Conservation (phyloP, 2,797 vertebrate species). For the Oreochromis grahami region DNA sequence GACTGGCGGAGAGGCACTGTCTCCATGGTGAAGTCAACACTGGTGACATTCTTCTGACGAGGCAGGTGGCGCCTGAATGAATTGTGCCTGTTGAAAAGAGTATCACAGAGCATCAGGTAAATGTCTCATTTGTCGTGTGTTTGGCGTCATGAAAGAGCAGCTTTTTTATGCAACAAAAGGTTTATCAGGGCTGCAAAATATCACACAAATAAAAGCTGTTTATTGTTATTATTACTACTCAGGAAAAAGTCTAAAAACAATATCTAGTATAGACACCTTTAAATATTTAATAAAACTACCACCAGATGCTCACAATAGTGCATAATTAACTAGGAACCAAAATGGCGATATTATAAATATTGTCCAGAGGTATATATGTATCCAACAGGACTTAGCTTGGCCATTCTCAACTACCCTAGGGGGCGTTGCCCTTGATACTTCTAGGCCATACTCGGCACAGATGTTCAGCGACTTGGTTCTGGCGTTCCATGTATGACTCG, state of each 20-base stretch:
- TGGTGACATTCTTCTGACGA: constrained; percentile 96
- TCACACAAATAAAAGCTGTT: background rate
- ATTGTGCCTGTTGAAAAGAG: constrained; percentile 84
- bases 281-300: background rate
- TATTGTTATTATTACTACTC: background rate
- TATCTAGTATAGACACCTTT: background rate
- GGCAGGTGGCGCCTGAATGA: constrained; percentile 96
- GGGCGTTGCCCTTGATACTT: background rate
- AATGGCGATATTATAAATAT: background rate
- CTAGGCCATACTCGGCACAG: background rate
- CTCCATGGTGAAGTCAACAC: constrained; percentile 93
- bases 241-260: background rate
- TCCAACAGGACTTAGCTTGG: background rate
- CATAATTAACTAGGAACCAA: background rate
- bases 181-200: background rate
- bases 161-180: constrained; percentile 11
- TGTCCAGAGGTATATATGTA: background rate
- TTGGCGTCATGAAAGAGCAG: background rate
- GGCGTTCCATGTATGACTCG: background rate
- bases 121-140: background rate
- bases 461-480: background rate
- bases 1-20: constrained; percentile 88
- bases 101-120: constrained; percentile 27
- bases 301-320: background rate
- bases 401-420: background rate